Conservation (phyloP, 30 jellyfish, hydroid and myxozoan genomes). For the Turritopsis dohrnii region DNA sequence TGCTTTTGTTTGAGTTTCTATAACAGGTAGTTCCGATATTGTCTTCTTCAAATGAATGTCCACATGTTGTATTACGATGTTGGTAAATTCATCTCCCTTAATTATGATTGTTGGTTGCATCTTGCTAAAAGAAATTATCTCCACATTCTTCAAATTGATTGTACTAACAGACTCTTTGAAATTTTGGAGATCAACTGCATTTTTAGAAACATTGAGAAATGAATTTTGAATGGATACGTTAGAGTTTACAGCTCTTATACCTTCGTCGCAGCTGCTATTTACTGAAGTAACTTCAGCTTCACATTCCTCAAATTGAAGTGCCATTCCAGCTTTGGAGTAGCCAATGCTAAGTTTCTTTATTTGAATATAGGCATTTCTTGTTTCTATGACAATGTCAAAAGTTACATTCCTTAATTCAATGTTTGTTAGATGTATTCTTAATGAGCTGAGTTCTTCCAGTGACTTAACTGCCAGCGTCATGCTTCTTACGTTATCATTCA, state of each 20-base stretch:
- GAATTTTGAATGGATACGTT: background rate
- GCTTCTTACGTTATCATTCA: no score
- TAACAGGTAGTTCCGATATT: background rate
- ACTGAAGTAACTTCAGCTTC: background rate
- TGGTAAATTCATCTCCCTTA: background rate
- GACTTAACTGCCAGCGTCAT: no score
- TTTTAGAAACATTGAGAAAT: background rate
- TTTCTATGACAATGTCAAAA: no score
- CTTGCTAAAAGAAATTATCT: background rate
- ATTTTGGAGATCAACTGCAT: background rate
- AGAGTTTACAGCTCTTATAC: background rate
- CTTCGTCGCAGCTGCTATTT: background rate
- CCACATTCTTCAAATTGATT: background rate
- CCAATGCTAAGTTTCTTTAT: no score
- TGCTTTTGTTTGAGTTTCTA: background rate
- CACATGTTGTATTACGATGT: background rate
- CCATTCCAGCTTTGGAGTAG: background rate
- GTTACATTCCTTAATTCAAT: no score
- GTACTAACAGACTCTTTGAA: background rate
- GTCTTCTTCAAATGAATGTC: background rate
- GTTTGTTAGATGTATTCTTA: no score
- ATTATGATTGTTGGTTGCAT: background rate
- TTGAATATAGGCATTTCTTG: no score
- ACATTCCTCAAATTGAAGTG: background rate
- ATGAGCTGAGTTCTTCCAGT: no score